Conservation (phyloP, 2,888 invertebrate genomes). For the Bellardia pandia region DNA sequence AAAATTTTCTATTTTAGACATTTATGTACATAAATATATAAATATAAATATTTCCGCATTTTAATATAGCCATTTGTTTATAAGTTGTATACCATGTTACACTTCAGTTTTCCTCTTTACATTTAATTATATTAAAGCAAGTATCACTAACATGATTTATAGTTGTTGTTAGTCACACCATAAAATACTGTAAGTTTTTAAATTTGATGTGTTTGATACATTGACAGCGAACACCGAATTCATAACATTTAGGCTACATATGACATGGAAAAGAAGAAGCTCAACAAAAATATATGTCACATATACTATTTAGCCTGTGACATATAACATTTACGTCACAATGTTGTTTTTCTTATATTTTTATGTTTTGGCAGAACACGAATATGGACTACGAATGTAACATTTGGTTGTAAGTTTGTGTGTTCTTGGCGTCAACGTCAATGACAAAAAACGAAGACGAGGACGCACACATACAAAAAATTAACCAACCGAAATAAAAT, state of each 20-base stretch:
- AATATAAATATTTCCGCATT: no score
- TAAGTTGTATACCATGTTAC: no score
- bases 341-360: background rate
- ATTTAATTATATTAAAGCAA: conserved; percentile 48
- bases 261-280: conserved; percentile 8
- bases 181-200: conserved; percentile 26
- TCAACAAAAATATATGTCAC: conserved; percentile 53
- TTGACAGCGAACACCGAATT: conserved; percentile 65
- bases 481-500: conserved; percentile 3
- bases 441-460: background rate
- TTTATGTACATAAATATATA: no score
- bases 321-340: conserved; percentile 42
- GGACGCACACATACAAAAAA: background rate
- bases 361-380: conserved; percentile 5
- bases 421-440: conserved; percentile 62
- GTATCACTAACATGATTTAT: conserved; percentile 53
- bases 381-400: conserved; percentile 20
- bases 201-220: conserved; percentile 57
- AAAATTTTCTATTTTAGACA: no score
- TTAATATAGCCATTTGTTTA: background rate
- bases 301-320: conserved; percentile 46
- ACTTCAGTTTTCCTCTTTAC: background rate
- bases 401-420: background rate
- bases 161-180: background rate
- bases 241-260: conserved; percentile 56